These are phyloP conservation scores for Conger conger DNA, from an alignment of 2,113 vertebrate species.

Conservation along the genomic window DNA sequence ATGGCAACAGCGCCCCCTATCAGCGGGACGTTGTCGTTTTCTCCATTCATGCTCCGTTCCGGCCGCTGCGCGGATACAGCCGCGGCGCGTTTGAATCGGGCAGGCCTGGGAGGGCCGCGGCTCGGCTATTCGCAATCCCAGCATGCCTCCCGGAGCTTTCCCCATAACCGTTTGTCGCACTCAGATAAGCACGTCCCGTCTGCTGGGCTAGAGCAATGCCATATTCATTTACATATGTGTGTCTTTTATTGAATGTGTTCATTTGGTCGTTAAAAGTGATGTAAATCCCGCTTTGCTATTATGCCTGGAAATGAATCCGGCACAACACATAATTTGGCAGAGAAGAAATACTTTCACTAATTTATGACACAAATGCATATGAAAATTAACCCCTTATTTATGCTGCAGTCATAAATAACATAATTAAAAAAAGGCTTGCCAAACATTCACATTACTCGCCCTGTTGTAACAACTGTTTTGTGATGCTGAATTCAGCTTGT, in stretches of 20 bases:
- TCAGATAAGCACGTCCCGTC: neutral
- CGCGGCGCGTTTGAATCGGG: neutral
- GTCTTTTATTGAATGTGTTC: neutral
- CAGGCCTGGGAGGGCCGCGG: neutral
- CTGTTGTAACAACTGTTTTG: neutral
- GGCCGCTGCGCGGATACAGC: neutral
- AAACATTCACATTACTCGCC: neutral
- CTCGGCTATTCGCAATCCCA: neutral
- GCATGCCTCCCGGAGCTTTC: neutral
- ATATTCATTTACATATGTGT: conserved; percentile 7
- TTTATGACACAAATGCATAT: neutral
- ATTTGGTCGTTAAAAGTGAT: neutral
- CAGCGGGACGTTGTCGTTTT: conserved; percentile 18
- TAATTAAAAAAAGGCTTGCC: neutral
- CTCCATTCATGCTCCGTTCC: neutral
- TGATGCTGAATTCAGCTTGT: neutral
- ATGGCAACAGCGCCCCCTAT: conserved; percentile 28
- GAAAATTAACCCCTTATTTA: neutral
- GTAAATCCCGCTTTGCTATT: conserved; percentile 14
- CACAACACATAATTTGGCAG: neutral
- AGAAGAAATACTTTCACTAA: neutral
- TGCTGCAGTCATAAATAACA: neutral
- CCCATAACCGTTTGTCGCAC: neutral
- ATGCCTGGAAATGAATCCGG: neutral
- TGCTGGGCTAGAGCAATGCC: neutral